phyloP scores from a whole-genome alignment of 2,797 vertebrate genomes.

The Acanthis flammea region DNA sequence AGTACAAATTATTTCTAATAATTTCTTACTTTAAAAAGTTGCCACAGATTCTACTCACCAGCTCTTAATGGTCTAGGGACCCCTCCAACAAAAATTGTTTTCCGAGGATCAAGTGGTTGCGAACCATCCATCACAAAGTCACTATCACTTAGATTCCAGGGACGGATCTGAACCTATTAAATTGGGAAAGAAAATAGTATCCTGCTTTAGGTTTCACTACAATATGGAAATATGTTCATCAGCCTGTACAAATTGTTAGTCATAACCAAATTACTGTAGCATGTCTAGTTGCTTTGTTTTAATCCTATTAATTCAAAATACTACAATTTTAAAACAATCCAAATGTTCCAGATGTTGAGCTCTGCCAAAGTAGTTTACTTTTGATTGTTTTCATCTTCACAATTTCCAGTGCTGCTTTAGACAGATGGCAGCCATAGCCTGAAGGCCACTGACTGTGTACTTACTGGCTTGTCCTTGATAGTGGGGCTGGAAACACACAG shows the following conservation, averaged over 20 bases:
- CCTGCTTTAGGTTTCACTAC: not conserved
- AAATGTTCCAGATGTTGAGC: slow-evolving; percentile 32
- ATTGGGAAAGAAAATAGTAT: not conserved
- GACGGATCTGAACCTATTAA: slow-evolving; percentile 93
- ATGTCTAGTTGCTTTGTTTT: not conserved
- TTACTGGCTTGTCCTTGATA: slow-evolving; percentile 98
- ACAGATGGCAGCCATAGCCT: slow-evolving; percentile 24
- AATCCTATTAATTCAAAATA: slow-evolving; percentile 8
- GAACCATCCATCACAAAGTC: slow-evolving; percentile 99
- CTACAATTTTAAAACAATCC: not conserved
- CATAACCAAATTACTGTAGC: not conserved
- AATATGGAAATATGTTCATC: not conserved
- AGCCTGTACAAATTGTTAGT: not conserved
- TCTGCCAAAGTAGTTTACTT: not conserved
- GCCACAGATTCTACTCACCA: slow-evolving; percentile 76
- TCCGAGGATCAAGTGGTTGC: slow-evolving; percentile 96
- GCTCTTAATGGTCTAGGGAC: slow-evolving; percentile 95
- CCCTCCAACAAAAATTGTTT: slow-evolving; percentile 98
- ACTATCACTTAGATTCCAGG: slow-evolving; percentile 97
- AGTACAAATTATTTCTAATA: not conserved
- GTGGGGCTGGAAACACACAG: slow-evolving; percentile 98
- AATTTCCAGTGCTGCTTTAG: slow-evolving; percentile 16
- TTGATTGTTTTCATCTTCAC: not conserved
- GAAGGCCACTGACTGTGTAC: slow-evolving; percentile 58
- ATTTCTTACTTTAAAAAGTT: not conserved